These are phyloP conservation scores for Menura novaehollandiae DNA, from an alignment of 2,113 vertebrate species.

Conservation along the genomic window DNA sequence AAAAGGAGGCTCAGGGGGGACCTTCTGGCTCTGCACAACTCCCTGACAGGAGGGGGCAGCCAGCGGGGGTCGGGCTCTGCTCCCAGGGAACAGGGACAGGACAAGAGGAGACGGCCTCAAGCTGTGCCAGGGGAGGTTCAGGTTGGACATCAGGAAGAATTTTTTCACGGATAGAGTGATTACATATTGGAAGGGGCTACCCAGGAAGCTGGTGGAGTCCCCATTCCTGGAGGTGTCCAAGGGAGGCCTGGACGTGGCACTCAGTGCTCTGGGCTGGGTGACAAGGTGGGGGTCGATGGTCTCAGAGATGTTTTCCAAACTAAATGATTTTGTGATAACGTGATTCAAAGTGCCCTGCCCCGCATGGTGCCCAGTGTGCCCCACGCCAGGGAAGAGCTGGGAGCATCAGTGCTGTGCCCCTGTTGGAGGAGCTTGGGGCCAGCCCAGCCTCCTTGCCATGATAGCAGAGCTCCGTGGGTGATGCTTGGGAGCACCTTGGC, in stretches of 20 bases:
- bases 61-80: neutral
- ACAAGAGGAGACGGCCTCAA: neutral
- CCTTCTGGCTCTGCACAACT: neutral
- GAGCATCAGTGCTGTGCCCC: neutral
- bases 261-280: neutral
- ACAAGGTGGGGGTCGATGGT: neutral
- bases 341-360: neutral
- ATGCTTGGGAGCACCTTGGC: fast-evolving
- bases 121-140: neutral
- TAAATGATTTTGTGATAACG: neutral
- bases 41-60: neutral
- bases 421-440: neutral
- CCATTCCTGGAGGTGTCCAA: neutral
- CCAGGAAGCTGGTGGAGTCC: neutral
- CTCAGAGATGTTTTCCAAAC: neutral
- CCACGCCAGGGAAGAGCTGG: too few species aligned
- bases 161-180: neutral
- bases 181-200: neutral
- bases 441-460: too few species aligned
- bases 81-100: neutral
- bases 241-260: neutral
- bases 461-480: fast-evolving
- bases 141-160: neutral
- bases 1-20: neutral
- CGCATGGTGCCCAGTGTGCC: fast-evolving